A percentile compares a stretch with the other conserved stretches of the same genome.
Conservation (phyloP, 1,140 invertebrate species). For the Bombus balteatus region DNA sequence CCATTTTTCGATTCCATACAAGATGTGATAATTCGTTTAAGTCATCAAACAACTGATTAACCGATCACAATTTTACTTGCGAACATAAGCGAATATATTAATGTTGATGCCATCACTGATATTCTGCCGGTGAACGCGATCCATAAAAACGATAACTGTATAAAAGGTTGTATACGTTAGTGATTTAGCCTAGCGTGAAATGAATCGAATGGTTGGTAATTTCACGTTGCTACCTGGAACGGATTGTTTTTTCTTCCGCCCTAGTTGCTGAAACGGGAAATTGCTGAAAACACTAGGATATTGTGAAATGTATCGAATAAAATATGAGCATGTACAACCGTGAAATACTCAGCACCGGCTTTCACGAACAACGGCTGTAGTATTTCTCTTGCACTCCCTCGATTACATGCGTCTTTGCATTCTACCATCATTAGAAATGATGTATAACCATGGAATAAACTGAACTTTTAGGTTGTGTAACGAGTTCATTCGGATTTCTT, state of each 20-base stretch:
- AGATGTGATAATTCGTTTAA: no score
- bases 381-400: conserved; percentile 3
- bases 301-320: conserved; percentile 33
- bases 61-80: no score
- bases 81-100: no score
- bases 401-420: background rate
- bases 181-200: conserved; percentile 51
- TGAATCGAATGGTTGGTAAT: conserved; percentile 54
- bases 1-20: no score
- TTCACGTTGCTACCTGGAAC: conserved; percentile 29
- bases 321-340: conserved; percentile 12
- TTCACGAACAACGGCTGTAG: conserved; percentile 3
- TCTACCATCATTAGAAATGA: background rate
- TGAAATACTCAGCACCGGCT: background rate
- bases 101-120: conserved; percentile 9
- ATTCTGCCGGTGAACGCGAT: conserved; percentile 45
- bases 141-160: conserved; percentile 6
- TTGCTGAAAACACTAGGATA: conserved; percentile 29
- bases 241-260: conserved; percentile 30
- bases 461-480: no score
- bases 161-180: conserved; percentile 18
- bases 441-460: no score
- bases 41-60: no score
- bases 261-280: conserved; percentile 24
- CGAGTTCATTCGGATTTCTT: no score